These are phyloP conservation scores for Cladorhizidae sp. DNA, from an alignment of 37 sponge, comb jelly and placozoan species.

Conservation along the genomic window DNA sequence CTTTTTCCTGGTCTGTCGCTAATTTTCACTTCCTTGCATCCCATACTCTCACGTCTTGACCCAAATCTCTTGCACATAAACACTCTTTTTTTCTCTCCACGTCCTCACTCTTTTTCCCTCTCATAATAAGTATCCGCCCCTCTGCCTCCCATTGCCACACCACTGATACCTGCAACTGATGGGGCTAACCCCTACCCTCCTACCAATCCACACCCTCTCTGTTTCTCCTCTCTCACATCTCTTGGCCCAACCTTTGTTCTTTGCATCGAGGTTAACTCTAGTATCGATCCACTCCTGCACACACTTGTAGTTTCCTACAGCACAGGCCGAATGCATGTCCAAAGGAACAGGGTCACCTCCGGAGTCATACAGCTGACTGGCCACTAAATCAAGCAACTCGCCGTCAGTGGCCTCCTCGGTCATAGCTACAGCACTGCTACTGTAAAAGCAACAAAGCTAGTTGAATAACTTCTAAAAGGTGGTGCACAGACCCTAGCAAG, in stretches of 20 bases:
- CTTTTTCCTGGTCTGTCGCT: neutral
- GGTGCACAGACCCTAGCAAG: too few relatives aligned
- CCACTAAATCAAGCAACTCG: slow-evolving; percentile 47
- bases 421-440: neutral
- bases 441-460: neutral
- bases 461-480: too few relatives aligned
- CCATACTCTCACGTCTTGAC: neutral
- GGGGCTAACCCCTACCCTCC: too few relatives aligned
- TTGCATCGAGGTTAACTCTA: slow-evolving; percentile 16
- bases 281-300: slow-evolving; percentile 54
- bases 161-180: too few relatives aligned
- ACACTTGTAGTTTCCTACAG: slow-evolving; percentile 76
- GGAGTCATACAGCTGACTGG: slow-evolving; percentile 39
- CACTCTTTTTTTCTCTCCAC: too few relatives aligned
- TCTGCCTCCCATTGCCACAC: too few relatives aligned
- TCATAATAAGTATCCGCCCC: too few relatives aligned
- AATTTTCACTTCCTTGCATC: neutral
- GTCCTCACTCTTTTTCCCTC: too few relatives aligned
- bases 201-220: too few relatives aligned
- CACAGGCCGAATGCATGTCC: slow-evolving; percentile 77
- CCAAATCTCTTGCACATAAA: too few relatives aligned
- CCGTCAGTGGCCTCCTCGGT: neutral
- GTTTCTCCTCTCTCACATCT: too few relatives aligned
- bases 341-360: slow-evolving; percentile 29
- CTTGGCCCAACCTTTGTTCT: slow-evolving; percentile 51